Conservation (phyloP, 2,113 vertebrate genomes). For the Arizona elegans region DNA sequence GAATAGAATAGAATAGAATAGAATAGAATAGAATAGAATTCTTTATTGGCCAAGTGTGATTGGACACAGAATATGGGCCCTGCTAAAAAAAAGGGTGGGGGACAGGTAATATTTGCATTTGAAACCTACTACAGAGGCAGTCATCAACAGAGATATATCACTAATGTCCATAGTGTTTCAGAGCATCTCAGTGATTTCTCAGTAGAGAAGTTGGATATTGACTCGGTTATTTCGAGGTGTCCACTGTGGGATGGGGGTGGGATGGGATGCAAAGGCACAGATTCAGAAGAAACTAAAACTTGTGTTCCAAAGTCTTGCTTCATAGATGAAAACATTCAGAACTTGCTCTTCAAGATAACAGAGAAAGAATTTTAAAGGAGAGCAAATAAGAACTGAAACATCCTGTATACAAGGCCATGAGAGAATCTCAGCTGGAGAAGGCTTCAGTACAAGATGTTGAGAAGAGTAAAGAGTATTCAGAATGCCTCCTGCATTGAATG, state of each 20-base stretch:
- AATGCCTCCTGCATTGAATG: slow-evolving; percentile 85
- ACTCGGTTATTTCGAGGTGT: background rate
- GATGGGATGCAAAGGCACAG: background rate
- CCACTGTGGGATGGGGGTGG: background rate
- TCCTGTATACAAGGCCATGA: slow-evolving; percentile 87
- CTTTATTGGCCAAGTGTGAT: no score
- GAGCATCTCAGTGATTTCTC: background rate
- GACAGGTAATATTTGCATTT: background rate
- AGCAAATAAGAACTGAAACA: slow-evolving; percentile 78
- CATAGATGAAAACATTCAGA: slow-evolving; percentile 82
- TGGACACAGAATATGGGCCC: no score
- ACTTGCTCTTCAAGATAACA: slow-evolving; percentile 83
- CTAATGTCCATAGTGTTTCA: background rate
- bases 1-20: no score
- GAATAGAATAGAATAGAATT: no score
- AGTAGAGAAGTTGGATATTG: background rate
- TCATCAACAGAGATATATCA: background rate
- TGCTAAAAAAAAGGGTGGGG: no score
- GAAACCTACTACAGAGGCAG: background rate
- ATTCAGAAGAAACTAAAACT: slow-evolving; percentile 29
- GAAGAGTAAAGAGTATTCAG: slow-evolving; percentile 75
- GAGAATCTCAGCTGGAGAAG: slow-evolving; percentile 82
- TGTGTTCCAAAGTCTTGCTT: slow-evolving; percentile 66
- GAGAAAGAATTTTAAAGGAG: slow-evolving; percentile 84
- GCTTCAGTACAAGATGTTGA: slow-evolving; percentile 59